A percentile compares a stretch with the other conserved stretches of the same genome.
These are phyloP conservation scores for Zaprionus davidi DNA, from an alignment of 1,140 invertebrate species.

Conservation along the genomic window DNA sequence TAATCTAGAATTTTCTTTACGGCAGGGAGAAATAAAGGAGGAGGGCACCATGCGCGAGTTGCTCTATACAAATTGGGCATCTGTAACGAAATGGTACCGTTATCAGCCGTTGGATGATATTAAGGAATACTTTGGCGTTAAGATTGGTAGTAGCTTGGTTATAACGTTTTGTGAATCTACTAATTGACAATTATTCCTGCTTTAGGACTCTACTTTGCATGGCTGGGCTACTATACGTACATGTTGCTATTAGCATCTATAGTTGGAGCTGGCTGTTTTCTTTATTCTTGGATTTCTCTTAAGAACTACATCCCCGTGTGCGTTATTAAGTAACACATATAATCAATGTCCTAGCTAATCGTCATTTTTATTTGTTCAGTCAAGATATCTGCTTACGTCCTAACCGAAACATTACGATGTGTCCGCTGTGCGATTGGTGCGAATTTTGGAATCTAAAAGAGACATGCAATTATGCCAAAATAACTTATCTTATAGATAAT, in stretches of 20 bases:
- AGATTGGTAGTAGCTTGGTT: slow-evolving; percentile 87
- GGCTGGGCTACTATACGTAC: slow-evolving; percentile 98
- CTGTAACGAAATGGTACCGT: slow-evolving; percentile 91
- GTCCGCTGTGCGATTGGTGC: slow-evolving; percentile 94
- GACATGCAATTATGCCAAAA: slow-evolving; percentile 93
- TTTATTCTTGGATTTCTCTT: slow-evolving; percentile 91
- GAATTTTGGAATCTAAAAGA: slow-evolving; percentile 94
- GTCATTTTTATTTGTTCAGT: slow-evolving; percentile 84
- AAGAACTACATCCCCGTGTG: slow-evolving; percentile 90
- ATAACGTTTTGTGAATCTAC: too few relatives aligned
- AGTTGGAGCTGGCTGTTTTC: slow-evolving; percentile 92
- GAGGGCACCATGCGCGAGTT: slow-evolving; percentile 90
- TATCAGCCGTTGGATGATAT: slow-evolving; percentile 95
- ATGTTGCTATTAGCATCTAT: slow-evolving; percentile 95
- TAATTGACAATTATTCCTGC: background rate
- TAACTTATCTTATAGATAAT: slow-evolving; percentile 98
- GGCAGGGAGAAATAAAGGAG: slow-evolving; percentile 89
- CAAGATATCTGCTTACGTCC: slow-evolving; percentile 92
- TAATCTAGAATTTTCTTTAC: slow-evolving; percentile 37
- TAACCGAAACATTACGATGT: slow-evolving; percentile 88
- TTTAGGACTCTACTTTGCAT: slow-evolving; percentile 94
- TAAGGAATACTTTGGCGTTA: slow-evolving; percentile 96
- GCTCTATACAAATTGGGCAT: slow-evolving; percentile 94
- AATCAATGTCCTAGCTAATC: background rate
- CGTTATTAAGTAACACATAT: background rate